Conservation (phyloP, 2,797 vertebrate species). For the Carapus acus region DNA sequence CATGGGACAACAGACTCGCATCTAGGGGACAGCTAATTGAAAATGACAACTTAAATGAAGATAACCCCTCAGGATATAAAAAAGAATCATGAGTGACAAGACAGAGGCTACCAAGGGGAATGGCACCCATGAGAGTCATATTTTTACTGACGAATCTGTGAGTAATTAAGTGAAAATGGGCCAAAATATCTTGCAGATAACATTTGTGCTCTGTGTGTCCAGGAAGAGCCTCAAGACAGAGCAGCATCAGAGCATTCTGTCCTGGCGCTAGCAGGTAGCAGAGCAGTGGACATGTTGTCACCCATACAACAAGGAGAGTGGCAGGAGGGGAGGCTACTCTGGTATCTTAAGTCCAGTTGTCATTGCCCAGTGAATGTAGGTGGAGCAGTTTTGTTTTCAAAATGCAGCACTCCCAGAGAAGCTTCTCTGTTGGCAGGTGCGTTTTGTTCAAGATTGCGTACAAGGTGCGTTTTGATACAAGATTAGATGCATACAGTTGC, state of each 20-base stretch:
- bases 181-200: conserved; percentile 41
- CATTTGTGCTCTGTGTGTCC: conserved; percentile 31
- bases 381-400: conserved; percentile 30
- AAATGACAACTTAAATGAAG: conserved; percentile 62
- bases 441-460: too few species aligned
- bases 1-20: conserved; percentile 45
- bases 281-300: too few species aligned
- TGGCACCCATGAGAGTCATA: conserved; percentile 51
- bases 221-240: conserved; percentile 24
- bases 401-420: conserved; percentile 39
- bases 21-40: conserved; percentile 64
- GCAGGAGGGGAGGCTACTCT: conserved; percentile 9
- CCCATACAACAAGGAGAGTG: conserved; percentile 4
- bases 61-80: conserved; percentile 46
- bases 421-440: too few species aligned
- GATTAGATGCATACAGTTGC: too few species aligned
- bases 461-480: too few species aligned
- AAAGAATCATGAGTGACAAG: conserved; percentile 45
- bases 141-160: conserved; percentile 49
- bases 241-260: too few species aligned
- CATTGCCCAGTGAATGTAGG: conserved; percentile 19
- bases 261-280: too few species aligned
- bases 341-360: conserved; percentile 39
- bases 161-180: conserved; percentile 54
- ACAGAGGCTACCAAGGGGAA: conserved; percentile 41